phyloP scores from a whole-genome alignment of 2,113 vertebrate genomes.

The Hepsetus odoe region DNA sequence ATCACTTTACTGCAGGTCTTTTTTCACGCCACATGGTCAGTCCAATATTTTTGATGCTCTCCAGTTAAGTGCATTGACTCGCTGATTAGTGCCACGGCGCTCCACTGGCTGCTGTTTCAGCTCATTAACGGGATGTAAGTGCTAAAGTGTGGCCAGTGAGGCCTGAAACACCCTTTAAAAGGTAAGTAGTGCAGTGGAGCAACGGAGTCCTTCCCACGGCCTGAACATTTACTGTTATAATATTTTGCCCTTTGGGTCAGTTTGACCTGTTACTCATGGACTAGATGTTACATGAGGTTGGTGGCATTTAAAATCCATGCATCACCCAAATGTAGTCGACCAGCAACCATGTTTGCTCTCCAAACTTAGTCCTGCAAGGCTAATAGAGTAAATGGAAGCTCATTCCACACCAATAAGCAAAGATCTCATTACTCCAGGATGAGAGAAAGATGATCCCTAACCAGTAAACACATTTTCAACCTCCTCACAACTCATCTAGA shows the following conservation, averaged over 20 bases:
- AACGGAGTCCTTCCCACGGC: neutral
- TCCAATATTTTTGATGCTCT: conserved; percentile 22
- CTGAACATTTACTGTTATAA: neutral
- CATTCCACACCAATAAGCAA: too few relatives aligned
- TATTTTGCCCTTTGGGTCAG: neutral
- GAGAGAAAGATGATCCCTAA: too few relatives aligned
- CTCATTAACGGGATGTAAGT: conserved; percentile 12
- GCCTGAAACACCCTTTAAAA: neutral
- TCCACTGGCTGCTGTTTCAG: conserved; percentile 4
- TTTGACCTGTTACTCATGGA: neutral
- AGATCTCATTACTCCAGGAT: too few relatives aligned
- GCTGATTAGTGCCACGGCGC: neutral
- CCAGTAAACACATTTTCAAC: too few relatives aligned
- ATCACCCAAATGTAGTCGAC: too few relatives aligned
- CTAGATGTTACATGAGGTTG: neutral
- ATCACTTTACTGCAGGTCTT: conserved; percentile 15
- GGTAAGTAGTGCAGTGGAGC: neutral
- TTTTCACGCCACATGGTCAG: conserved; percentile 8
- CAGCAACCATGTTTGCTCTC: too few relatives aligned
- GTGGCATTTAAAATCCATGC: too few relatives aligned
- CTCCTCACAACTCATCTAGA: too few relatives aligned
- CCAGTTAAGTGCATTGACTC: neutral
- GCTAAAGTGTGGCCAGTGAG: neutral
- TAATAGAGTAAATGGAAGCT: too few relatives aligned
- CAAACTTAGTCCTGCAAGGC: too few relatives aligned